A percentile compares a stretch with the other conserved stretches of the same genome.
Evolutionary conservation across 1,140 invertebrate genomes (phyloP).

Genomic region (Gonioctena quinquepunctata): DNA sequence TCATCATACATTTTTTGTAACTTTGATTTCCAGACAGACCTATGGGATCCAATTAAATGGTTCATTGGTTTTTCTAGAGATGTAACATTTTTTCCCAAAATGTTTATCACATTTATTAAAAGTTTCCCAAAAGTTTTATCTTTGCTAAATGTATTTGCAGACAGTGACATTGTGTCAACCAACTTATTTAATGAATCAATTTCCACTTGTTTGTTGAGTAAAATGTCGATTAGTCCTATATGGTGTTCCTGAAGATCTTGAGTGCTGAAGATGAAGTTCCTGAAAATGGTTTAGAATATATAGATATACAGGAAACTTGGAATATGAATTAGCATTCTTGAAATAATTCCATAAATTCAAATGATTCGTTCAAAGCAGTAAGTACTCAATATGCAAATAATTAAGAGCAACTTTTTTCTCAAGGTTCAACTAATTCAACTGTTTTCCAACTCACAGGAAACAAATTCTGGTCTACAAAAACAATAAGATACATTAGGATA

Average conservation of each 20-base stretch:
- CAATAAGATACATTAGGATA: too few relatives aligned
- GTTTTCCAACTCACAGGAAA: too few relatives aligned
- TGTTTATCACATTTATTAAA: slow-evolving; percentile 25
- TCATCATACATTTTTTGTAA: slow-evolving; percentile 23
- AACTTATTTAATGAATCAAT: slow-evolving; percentile 17
- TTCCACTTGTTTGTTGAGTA: slow-evolving; percentile 23
- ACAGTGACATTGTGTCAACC: slow-evolving; percentile 26
- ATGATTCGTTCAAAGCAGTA: too few relatives aligned
- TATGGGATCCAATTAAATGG: slow-evolving; percentile 25
- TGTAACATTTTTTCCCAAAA: slow-evolving; percentile 13
- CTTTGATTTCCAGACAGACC: slow-evolving; percentile 35
- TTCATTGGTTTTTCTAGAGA: slow-evolving; percentile 29
- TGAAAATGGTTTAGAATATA: slow-evolving; percentile 25
- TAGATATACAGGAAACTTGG: too few relatives aligned
- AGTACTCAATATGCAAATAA: too few relatives aligned
- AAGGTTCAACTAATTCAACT: too few relatives aligned
- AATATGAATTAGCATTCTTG: too few relatives aligned
- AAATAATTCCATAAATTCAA: too few relatives aligned
- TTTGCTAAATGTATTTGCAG: slow-evolving; percentile 13
- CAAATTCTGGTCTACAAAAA: too few relatives aligned
- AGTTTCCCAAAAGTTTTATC: slow-evolving; percentile 37
- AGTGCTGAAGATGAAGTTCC: slow-evolving; percentile 11
- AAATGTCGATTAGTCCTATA: slow-evolving; percentile 23
- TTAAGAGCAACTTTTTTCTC: too few relatives aligned
- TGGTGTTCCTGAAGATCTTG: slow-evolving; percentile 20